Evolutionary conservation across 2,797 vertebrate genomes (phyloP).

Genomic region (Hipposideros larvatus): DNA sequence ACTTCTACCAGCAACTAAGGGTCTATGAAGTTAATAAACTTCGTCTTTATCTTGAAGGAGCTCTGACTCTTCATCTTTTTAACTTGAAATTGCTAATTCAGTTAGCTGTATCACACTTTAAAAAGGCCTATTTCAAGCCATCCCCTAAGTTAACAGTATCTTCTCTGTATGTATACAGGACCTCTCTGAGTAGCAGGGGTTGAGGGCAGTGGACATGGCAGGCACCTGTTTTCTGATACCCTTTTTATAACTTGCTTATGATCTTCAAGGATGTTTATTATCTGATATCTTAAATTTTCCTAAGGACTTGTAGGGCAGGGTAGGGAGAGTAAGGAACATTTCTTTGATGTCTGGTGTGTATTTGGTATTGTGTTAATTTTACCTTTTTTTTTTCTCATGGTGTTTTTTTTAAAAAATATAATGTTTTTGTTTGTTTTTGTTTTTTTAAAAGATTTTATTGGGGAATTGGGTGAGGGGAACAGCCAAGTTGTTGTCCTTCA

Average conservation of each 20-base stretch:
- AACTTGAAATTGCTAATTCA: conserved; percentile 9
- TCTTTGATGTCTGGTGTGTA: not conserved
- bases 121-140: conserved; percentile 26
- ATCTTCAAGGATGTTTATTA: conserved; percentile 15
- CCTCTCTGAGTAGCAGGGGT: not conserved
- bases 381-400: not conserved
- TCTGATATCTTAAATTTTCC: conserved; percentile 13
- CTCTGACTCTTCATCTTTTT: conserved; percentile 52
- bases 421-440: no score
- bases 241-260: conserved; percentile 35
- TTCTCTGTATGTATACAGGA: not conserved
- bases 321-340: not conserved
- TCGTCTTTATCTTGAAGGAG: not conserved
- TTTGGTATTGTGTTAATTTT: conserved; percentile 20
- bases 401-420: no score
- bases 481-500: no score
- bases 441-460: no score
- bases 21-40: conserved; percentile 7
- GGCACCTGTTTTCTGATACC: not conserved
- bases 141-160: not conserved
- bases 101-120: conserved; percentile 45
- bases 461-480: no score
- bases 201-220: not conserved
- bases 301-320: not conserved
- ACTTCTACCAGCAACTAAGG: conserved; percentile 32